phyloP scores from a whole-genome alignment of 2,888 invertebrate genomes.

The Agrotis segetum region DNA sequence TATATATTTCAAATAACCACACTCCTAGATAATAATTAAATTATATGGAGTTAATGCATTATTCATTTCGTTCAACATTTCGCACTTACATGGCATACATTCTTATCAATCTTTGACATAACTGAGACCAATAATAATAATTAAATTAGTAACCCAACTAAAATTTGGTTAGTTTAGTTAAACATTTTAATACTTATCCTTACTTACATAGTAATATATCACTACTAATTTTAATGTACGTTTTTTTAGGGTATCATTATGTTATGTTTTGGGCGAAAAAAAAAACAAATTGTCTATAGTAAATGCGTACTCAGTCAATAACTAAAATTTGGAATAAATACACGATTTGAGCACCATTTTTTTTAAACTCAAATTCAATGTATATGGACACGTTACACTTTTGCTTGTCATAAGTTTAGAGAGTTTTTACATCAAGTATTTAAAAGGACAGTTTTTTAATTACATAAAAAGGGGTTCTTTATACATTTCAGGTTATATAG shows the following conservation, averaged over 20 bases:
- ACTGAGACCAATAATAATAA: constrained; percentile 87
- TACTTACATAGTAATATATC: constrained; percentile 82
- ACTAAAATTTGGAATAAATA: constrained; percentile 64
- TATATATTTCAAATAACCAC: constrained; percentile 52
- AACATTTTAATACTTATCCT: constrained; percentile 79
- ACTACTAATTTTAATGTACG: constrained; percentile 75
- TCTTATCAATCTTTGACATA: constrained; percentile 87
- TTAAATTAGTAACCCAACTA: constrained; percentile 79
- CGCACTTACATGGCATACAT: constrained; percentile 68
- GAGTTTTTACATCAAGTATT: constrained; percentile 50
- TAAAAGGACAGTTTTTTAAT: constrained; percentile 44
- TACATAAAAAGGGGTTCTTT: constrained; percentile 48
- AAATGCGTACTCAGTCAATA: constrained; percentile 77
- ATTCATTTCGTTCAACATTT: constrained; percentile 42
- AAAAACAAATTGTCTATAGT: constrained; percentile 53
- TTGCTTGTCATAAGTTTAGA: constrained; percentile 22
- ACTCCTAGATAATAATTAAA: constrained; percentile 53
- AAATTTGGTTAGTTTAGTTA: constrained; percentile 86
- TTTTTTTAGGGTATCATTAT: constrained; percentile 38
- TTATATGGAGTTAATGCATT: constrained; percentile 50
- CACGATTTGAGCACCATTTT: constrained; percentile 70
- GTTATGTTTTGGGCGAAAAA: constrained; percentile 42
- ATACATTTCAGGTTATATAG: constrained; percentile 58
- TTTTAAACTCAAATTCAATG: constrained; percentile 56
- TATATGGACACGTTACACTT: constrained; percentile 14